Base-by-base conservation (phyloP, 2,113 vertebrate species). In the Xiphophorus maculatus region DNA sequence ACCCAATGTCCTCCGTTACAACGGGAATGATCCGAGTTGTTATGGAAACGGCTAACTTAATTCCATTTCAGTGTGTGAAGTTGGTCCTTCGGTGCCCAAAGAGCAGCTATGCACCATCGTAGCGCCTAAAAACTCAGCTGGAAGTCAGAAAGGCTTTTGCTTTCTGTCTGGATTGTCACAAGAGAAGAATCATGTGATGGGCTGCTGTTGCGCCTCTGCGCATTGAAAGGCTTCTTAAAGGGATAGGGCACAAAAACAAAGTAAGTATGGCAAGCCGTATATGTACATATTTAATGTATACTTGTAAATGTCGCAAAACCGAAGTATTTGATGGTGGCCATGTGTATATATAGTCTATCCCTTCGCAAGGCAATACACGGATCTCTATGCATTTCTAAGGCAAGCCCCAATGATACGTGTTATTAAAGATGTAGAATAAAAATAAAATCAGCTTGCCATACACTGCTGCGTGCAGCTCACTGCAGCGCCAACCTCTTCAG, bases 151-250 rank as follows among this genome's bases (percentile, higher is more conserved):
- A 82, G 74, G 86, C 80, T 89, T 87, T 80, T 80, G 76, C 82
- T 91, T 89, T 87, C 83, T 91, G 87, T 86, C 89, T 80, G 82
- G 89, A 89, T 90, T 84, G 95, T 96, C 95, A 95, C 95, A 95
- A 96, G 96, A 96, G 95, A 90, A 63, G 73, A 85, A 91, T 95
- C 96, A 96, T 93, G 96, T 97, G 95, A 94, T 25, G 84, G 27
- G 69, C 71, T 58, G 83, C 80, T 42, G 79, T 73, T 74, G 84
- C 73, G 83, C 90, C 82, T 84, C 89, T 90, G 90, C 87, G 84
- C 4, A 71, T 82, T 71, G 19, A 67, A 68, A 63, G 54, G 66
- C 77, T 72, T 72, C 58, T 72, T 72, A 72, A 72, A 72, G 70
- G 27, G 60, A 63, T 17, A 72, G 27, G 1, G 14, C 58, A 63